Conservation (phyloP, 2,797 vertebrate species). For the Chlorospingus semifuscus region DNA sequence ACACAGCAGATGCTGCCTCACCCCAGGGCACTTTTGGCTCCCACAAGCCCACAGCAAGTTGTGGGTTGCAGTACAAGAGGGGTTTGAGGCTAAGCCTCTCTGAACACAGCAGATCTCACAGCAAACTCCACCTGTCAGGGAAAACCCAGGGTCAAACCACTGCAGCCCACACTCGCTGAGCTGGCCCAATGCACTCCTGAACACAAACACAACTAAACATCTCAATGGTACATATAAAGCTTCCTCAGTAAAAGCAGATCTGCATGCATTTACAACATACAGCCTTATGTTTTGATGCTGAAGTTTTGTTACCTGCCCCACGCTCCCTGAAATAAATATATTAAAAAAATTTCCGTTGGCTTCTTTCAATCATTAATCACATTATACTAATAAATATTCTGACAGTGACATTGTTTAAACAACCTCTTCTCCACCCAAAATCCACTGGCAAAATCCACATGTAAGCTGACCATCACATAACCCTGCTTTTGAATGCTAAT, state of each 20-base stretch:
- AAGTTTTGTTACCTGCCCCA: background rate
- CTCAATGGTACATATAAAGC: background rate
- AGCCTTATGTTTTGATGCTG: background rate
- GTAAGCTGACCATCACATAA: background rate
- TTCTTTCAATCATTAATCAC: slow-evolving; percentile 18
- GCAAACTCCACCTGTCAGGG: background rate
- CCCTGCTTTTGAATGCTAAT: background rate
- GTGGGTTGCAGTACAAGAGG: fast-evolving
- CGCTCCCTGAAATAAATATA: background rate
- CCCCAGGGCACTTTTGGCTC: background rate
- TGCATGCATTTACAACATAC: background rate
- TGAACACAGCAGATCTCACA: background rate
- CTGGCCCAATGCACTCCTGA: background rate
- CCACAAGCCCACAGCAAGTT: background rate
- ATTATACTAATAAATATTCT: slow-evolving; percentile 17
- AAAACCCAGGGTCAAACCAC: background rate
- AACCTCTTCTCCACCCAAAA: slow-evolving; percentile 20
- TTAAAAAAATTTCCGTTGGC: fast-evolving
- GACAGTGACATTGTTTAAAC: background rate
- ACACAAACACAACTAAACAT: background rate
- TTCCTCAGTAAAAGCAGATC: background rate
- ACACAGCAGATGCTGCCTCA: fast-evolving
- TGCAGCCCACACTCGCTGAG: fast-evolving
- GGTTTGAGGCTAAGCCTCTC: background rate
- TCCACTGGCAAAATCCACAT: background rate